Conservation (phyloP, 2,797 vertebrate species). For the Melanogrammus aeglefinus region DNA sequence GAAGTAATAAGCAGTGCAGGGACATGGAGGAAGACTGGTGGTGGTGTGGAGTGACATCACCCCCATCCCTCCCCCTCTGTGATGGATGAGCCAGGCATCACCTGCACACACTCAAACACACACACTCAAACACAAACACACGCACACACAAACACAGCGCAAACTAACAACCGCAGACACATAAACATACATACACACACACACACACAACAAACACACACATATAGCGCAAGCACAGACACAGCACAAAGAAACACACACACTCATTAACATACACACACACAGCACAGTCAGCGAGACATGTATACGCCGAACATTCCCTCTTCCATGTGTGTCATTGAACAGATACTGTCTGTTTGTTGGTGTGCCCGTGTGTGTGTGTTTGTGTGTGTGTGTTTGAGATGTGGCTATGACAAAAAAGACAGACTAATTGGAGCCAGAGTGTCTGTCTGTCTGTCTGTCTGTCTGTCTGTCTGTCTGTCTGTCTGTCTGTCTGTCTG, state of each 20-base stretch:
- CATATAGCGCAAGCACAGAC: too few relatives aligned
- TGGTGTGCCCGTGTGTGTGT: background rate
- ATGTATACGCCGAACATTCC: constrained; percentile 42
- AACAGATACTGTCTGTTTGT: background rate
- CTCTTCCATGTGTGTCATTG: constrained; percentile 13
- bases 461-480: background rate
- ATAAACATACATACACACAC: too few relatives aligned
- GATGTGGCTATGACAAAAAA: too few relatives aligned
- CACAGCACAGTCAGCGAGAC: constrained; percentile 59
- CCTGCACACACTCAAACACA: too few relatives aligned
- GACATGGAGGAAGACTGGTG: constrained; percentile 19
- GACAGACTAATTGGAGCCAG: constrained; percentile 22
- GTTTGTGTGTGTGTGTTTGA: background rate
- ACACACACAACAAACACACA: too few relatives aligned
- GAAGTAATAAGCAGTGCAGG: constrained; percentile 23
- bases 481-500: background rate
- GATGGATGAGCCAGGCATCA: constrained; percentile 66
- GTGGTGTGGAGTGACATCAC: constrained; percentile 49
- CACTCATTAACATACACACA: constrained; percentile 10
- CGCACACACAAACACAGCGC: too few relatives aligned
- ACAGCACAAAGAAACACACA: too few relatives aligned
- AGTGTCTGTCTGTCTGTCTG: background rate
- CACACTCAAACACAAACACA: too few relatives aligned
- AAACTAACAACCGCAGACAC: too few relatives aligned
- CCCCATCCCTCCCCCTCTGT: constrained; percentile 38